A percentile compares a stretch with the other conserved stretches of the same genome.
Conservation (phyloP, 2,797 vertebrate species). For the Nasua narica region DNA sequence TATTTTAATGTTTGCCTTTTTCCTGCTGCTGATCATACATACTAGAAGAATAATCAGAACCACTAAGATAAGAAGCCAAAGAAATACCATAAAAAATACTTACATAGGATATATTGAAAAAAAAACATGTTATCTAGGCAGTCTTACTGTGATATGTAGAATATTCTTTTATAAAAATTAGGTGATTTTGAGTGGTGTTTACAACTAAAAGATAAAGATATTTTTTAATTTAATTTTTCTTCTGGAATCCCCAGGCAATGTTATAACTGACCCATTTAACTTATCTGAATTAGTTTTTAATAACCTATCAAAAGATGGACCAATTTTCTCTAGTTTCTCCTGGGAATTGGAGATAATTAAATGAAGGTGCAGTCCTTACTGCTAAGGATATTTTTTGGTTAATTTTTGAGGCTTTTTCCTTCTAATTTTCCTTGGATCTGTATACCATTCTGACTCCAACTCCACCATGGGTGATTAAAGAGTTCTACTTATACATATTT, state of each 20-base stretch:
- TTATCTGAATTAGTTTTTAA: constrained; percentile 35
- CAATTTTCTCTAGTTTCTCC: constrained; percentile 3
- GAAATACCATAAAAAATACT: not conserved
- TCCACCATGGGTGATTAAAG: not conserved
- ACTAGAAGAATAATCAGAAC: not conserved
- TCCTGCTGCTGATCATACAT: not conserved
- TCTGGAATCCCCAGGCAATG: not conserved
- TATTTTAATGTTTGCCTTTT: not conserved
- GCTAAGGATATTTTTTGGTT: not conserved
- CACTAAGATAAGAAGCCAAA: not conserved
- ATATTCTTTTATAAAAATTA: not conserved
- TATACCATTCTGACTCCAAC: not conserved
- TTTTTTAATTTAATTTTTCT: not conserved
- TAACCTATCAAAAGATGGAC: not conserved
- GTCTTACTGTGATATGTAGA: not conserved
- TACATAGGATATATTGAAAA: not conserved
- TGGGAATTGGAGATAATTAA: constrained; percentile 45
- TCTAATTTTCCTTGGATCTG: not conserved
- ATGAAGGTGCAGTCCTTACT: not conserved
- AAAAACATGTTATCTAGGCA: not conserved
- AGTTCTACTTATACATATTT: not conserved
- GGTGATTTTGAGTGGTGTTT: not conserved
- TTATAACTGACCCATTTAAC: not conserved
- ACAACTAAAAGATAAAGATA: not conserved
- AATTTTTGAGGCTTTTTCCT: constrained; percentile 3